These are phyloP conservation scores for Cephus sareptanus DNA, from an alignment of 2,888 invertebrate genomes.

Conservation along the genomic window DNA sequence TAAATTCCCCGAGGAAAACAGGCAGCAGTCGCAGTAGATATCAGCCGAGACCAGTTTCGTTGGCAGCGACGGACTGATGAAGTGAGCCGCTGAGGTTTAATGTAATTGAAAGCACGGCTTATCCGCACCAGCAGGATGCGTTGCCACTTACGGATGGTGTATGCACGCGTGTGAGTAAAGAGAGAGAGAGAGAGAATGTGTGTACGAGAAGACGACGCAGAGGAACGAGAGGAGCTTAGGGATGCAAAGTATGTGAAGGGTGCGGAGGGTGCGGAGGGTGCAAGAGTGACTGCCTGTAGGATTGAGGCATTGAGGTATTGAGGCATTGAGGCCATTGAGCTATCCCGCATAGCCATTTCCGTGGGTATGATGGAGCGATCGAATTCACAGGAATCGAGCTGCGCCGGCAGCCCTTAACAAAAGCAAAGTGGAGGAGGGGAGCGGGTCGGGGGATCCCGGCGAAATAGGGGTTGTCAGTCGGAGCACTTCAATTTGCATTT, in stretches of 20 bases:
- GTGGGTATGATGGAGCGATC: constrained; percentile 1
- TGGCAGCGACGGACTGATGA: background rate
- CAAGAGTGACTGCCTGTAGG: constrained; percentile 1
- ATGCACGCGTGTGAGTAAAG: too few species aligned
- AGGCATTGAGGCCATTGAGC: constrained; percentile 7
- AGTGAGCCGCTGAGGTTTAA: constrained; percentile 30
- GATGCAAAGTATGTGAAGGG: too few species aligned
- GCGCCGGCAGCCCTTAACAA: background rate
- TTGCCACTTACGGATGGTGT: too few species aligned
- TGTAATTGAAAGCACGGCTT: constrained; percentile 42
- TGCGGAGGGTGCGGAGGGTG: too few species aligned
- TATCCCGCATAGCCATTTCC: constrained; percentile 15
- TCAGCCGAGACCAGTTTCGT: background rate
- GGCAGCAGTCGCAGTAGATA: background rate
- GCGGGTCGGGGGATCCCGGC: background rate
- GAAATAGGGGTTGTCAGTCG: constrained; percentile 10
- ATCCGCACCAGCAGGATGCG: constrained; percentile 19
- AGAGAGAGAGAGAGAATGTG: too few species aligned
- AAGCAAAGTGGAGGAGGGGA: background rate
- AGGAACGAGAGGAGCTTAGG: too few species aligned
- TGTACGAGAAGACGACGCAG: too few species aligned
- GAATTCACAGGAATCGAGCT: background rate
- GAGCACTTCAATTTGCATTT: constrained; percentile 46
- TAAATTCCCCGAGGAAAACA: background rate
- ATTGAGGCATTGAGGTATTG: constrained; percentile 4